phyloP scores from a whole-genome alignment of 2,888 invertebrate genomes.

The Pachliopta kotzebuea region DNA sequence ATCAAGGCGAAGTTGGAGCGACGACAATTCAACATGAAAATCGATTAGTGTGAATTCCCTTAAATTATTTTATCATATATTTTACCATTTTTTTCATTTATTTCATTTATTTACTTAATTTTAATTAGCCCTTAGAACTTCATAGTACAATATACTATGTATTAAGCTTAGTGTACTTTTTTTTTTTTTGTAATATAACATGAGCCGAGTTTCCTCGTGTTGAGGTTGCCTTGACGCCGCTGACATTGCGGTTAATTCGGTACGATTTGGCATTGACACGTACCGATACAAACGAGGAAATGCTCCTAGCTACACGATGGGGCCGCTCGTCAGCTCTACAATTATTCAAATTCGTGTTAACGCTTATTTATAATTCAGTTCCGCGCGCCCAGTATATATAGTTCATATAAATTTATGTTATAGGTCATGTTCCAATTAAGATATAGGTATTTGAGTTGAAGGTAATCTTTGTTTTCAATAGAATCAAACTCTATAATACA shows the following conservation, averaged over 20 bases:
- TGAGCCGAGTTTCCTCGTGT: conserved; percentile 51
- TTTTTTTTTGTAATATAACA: background rate
- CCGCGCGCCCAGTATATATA: conserved; percentile 20
- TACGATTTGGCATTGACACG: conserved; percentile 69
- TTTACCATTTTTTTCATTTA: too few species aligned
- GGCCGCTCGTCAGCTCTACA: conserved; percentile 39
- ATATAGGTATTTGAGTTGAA: background rate
- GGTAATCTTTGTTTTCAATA: conserved; percentile 1
- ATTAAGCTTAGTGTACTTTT: background rate
- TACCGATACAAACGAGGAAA: conserved; percentile 71
- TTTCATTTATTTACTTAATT: too few species aligned
- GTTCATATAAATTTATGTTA: conserved; percentile 18
- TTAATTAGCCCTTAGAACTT: too few species aligned
- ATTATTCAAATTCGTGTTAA: conserved; percentile 32
- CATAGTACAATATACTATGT: too few species aligned
- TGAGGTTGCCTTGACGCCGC: conserved; percentile 56
- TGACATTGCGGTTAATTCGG: conserved; percentile 74
- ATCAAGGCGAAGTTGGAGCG: conserved; percentile 62
- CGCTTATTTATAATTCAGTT: conserved; percentile 25
- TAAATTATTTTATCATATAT: background rate
- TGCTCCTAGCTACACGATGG: conserved; percentile 47
- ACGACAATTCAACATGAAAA: conserved; percentile 44
- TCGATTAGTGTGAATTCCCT: conserved; percentile 18
- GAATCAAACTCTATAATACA: too few species aligned
- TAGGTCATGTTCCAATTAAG: conserved; percentile 20